phyloP scores from a whole-genome alignment of 92 coral and sea anemone genomes.

The Plumapathes pennacea region DNA sequence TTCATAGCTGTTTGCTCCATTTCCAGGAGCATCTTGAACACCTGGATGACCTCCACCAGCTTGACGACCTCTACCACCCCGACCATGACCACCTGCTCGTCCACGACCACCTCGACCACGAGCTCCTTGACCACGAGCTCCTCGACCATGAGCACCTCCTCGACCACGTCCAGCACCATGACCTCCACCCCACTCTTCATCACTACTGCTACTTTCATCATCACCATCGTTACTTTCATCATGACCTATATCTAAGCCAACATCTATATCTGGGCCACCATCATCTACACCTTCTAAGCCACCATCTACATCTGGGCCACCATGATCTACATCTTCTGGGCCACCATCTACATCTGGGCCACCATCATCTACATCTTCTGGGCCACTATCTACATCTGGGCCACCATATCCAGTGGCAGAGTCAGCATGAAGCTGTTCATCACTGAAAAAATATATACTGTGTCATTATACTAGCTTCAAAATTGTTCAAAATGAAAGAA shows the following conservation, averaged over 20 bases:
- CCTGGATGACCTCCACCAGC: slow-evolving; percentile 2
- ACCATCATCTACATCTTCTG: background rate
- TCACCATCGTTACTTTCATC: slow-evolving; percentile 10
- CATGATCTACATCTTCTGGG: background rate
- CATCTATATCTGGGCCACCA: slow-evolving; percentile 11
- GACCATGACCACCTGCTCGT: slow-evolving; percentile 8
- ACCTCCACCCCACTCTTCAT: slow-evolving; percentile 8
- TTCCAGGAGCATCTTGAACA: slow-evolving; percentile 5
- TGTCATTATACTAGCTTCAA: too few species aligned
- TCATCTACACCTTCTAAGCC: background rate
- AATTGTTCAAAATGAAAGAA: too few species aligned
- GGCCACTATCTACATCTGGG: too few species aligned
- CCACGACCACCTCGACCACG: slow-evolving; percentile 16
- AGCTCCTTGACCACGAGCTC: slow-evolving; percentile 13
- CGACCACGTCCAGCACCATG: slow-evolving; percentile 6
- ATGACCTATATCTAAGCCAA: background rate
- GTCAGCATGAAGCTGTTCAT: too few species aligned
- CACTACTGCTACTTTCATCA: slow-evolving; percentile 1
- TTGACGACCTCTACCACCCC: slow-evolving; percentile 2
- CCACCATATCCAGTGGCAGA: too few species aligned
- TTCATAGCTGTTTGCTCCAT: slow-evolving; percentile 35
- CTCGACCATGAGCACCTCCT: slow-evolving; percentile 7
- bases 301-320: background rate
- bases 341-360: background rate
- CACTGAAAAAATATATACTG: too few species aligned